These are phyloP conservation scores for Cheilosia scutellata DNA, from an alignment of 2,888 invertebrate species.

Conservation along the genomic window DNA sequence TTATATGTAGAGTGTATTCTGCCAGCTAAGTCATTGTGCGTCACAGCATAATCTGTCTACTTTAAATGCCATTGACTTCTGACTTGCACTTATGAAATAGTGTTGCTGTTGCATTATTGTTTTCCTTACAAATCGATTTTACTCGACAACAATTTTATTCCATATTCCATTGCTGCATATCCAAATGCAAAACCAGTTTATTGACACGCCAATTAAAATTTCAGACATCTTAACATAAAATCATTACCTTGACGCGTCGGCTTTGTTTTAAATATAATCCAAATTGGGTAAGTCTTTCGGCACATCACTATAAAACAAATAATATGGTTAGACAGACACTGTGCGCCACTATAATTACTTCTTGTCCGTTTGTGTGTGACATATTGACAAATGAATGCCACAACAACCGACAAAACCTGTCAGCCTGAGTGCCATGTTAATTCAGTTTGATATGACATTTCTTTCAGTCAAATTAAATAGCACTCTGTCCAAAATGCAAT, in stretches of 20 bases:
- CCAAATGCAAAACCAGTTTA: slow-evolving; percentile 10
- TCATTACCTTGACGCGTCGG: slow-evolving; percentile 29
- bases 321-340: slow-evolving; percentile 39
- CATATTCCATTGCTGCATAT: background rate
- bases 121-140: background rate
- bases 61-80: too few relatives aligned
- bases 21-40: too few relatives aligned
- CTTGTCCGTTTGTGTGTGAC: background rate
- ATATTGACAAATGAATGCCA: slow-evolving; percentile 49
- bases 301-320: slow-evolving; percentile 11
- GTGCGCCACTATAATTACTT: slow-evolving; percentile 4
- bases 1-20: too few relatives aligned
- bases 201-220: slow-evolving; percentile 61
- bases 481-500: slow-evolving; percentile 9
- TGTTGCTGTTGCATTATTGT: too few relatives aligned
- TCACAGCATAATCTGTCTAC: too few relatives aligned
- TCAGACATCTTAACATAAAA: background rate
- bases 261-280: slow-evolving; percentile 46
- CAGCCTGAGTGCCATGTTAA: slow-evolving; percentile 22
- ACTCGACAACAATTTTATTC: background rate
- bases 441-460: slow-evolving; percentile 49
- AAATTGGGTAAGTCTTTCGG: slow-evolving; percentile 53
- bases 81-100: too few relatives aligned
- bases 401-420: slow-evolving; percentile 23
- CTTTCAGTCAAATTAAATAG: slow-evolving; percentile 34